Conservation (phyloP, 2,888 invertebrate genomes). For the Podabrus alpinus region DNA sequence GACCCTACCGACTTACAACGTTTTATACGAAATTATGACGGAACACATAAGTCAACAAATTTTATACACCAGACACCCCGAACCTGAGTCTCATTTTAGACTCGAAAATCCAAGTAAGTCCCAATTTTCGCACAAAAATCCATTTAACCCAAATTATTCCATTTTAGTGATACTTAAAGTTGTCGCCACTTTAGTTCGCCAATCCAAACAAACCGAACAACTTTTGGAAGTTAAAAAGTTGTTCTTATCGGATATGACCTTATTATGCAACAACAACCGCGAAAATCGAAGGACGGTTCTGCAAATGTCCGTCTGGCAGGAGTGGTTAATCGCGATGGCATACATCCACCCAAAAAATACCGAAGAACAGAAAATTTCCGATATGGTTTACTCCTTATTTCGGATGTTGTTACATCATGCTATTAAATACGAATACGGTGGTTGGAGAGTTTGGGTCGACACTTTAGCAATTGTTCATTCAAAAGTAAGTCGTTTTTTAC, state of each 20-base stretch:
- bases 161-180: conserved; percentile 95
- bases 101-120: conserved; percentile 94
- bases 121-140: neutral
- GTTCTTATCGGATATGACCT: conserved; percentile 98
- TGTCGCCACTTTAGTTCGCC: conserved; percentile 93
- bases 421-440: conserved; percentile 98
- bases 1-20: conserved; percentile 95
- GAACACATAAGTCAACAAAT: conserved; percentile 97
- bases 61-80: conserved; percentile 89
- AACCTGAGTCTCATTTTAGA: conserved; percentile 92
- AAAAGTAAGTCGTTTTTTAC: conserved; percentile 69
- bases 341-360: conserved; percentile 95
- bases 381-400: conserved; percentile 97
- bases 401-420: conserved; percentile 98
- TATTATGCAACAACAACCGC: conserved; percentile 93
- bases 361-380: conserved; percentile 95
- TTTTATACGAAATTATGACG: conserved; percentile 96
- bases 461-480: conserved; percentile 99
- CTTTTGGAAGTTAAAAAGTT: conserved; percentile 91
- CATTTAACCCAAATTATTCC: neutral
- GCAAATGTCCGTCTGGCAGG: conserved; percentile 99
- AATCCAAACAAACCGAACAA: conserved; percentile 93
- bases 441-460: conserved; percentile 99
- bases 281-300: conserved; percentile 96
- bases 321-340: conserved; percentile 98